Conservation (phyloP, 2,888 invertebrate genomes). For the Microlaimidae sp. region DNA sequence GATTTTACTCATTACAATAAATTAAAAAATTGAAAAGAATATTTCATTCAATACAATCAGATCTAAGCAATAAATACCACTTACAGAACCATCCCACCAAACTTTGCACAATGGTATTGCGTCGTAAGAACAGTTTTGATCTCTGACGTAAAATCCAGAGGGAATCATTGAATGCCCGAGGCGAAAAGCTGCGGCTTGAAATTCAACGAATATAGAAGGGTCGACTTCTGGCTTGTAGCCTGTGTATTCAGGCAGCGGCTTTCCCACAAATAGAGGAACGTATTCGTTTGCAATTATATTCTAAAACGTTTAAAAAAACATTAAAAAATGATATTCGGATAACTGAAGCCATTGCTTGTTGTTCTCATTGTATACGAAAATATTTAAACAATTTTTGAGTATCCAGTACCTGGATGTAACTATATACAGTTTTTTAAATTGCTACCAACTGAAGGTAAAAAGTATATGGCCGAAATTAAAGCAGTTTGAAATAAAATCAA, state of each 20-base stretch:
- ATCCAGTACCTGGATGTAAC: no score
- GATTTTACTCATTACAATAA: no score
- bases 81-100: slow-evolving; percentile 11
- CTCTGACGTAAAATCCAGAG: slow-evolving; percentile 4
- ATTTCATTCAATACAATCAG: no score
- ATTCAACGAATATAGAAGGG: slow-evolving; percentile 7
- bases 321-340: no score
- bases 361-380: no score
- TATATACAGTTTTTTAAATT: not conserved
- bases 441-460: not conserved
- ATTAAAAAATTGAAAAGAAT: no score
- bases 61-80: no score
- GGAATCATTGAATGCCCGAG: slow-evolving; percentile 11
- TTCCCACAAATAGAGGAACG: slow-evolving; percentile 4
- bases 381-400: no score
- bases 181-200: slow-evolving; percentile 11
- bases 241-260: not conserved
- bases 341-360: no score
- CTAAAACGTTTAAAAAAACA: no score
- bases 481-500: no score
- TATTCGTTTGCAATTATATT: slow-evolving; percentile 13
- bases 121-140: not conserved
- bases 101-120: slow-evolving; percentile 2
- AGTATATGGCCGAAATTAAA: no score
- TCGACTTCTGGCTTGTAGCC: slow-evolving; percentile 10